A percentile compares a stretch with the other conserved stretches of the same genome.
Evolutionary conservation across 2,888 invertebrate genomes (phyloP).

Genomic region (Acanthosoma haemorrhoidale): DNA sequence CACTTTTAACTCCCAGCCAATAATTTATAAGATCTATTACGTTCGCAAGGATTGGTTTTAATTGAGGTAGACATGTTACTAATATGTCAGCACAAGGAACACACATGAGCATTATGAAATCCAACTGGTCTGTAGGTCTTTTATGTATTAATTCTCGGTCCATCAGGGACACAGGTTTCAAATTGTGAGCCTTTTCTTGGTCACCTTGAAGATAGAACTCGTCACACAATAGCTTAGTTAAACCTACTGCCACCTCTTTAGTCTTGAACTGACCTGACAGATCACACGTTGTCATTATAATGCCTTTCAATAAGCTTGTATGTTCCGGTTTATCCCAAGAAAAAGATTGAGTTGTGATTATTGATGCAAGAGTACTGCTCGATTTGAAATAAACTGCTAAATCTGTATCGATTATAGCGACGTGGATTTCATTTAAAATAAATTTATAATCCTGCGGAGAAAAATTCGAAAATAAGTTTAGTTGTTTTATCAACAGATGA

Average conservation of each 20-base stretch:
- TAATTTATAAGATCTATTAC: not conserved
- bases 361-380: not conserved
- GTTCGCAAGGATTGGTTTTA: not conserved
- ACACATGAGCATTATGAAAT: slow-evolving; percentile 9
- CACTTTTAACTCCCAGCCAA: not conserved
- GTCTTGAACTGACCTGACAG: not conserved
- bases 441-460: not conserved
- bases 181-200: not conserved
- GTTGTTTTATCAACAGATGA: slow-evolving; percentile 3
- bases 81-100: slow-evolving; percentile 21
- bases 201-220: slow-evolving; percentile 17
- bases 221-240: not conserved
- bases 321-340: not conserved
- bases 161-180: slow-evolving; percentile 11
- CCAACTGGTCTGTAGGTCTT: not conserved
- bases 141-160: not conserved
- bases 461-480: not conserved
- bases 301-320: not conserved
- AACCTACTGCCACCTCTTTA: not conserved
- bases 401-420: slow-evolving; percentile 14
- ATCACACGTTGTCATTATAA: slow-evolving; percentile 21
- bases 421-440: not conserved
- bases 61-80: not conserved
- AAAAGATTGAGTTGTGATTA: not conserved
- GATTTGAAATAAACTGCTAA: not conserved